Evolutionary conservation across 2,888 invertebrate genomes (phyloP).

Genomic region (Aphodius granarius): DNA sequence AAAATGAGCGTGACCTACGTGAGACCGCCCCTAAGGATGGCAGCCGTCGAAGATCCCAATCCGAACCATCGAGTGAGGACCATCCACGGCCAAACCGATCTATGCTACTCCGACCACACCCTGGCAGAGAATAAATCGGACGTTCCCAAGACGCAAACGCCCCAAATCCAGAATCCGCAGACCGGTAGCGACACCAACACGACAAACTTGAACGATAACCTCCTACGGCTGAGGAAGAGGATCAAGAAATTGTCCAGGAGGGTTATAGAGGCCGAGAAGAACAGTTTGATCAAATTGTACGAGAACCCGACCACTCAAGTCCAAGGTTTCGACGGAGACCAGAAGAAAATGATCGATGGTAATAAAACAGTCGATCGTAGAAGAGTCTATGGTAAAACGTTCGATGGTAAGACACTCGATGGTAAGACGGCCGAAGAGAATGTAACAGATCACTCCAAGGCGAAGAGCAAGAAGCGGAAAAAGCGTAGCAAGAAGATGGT

Average conservation of each 20-base stretch:
- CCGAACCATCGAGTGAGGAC: constrained; percentile 10
- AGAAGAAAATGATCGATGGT: not conserved
- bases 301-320: not conserved
- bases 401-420: not conserved
- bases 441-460: not conserved
- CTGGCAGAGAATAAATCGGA: not conserved
- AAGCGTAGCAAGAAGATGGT: not conserved
- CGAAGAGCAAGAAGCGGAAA: not conserved
- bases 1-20: not conserved
- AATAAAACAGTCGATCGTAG: too few species aligned
- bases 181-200: not conserved
- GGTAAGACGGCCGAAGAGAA: not conserved
- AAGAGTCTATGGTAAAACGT: not conserved
- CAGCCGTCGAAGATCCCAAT: not conserved
- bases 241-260: constrained; percentile 1
- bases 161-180: not conserved
- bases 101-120: constrained; percentile 8
- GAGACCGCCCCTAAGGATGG: not conserved
- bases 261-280: not conserved
- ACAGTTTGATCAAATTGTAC: not conserved
- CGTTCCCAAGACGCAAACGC: not conserved
- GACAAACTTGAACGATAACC: not conserved
- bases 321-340: not conserved
- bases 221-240: not conserved
- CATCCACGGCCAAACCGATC: constrained; percentile 19